phyloP scores from a whole-genome alignment of 1,140 invertebrate genomes.

The Berghia stephanieae region DNA sequence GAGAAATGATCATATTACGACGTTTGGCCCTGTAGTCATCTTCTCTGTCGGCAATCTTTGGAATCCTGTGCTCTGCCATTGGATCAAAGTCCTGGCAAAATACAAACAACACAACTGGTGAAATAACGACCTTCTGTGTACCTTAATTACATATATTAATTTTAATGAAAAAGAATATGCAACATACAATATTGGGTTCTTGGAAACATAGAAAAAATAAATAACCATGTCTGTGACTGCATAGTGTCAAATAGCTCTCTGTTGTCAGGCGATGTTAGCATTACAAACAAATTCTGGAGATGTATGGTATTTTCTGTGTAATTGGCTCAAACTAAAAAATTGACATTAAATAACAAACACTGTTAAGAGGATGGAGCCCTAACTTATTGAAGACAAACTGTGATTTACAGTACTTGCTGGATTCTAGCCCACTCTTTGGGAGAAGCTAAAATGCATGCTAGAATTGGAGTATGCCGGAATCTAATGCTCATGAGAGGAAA shows the following conservation, averaged over 20 bases:
- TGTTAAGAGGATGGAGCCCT: neutral
- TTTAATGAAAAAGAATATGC: too few species aligned
- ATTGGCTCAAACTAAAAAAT: neutral
- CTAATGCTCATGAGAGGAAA: neutral
- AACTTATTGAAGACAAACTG: neutral
- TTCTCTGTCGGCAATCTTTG: conserved; percentile 89
- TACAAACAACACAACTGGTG: conserved; percentile 43
- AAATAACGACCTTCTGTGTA: neutral
- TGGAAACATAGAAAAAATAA: too few species aligned
- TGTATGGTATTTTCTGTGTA: too few species aligned
- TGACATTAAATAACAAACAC: neutral
- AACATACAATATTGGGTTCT: too few species aligned
- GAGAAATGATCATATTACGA: conserved; percentile 88
- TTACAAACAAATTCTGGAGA: too few species aligned
- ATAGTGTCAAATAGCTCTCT: too few species aligned
- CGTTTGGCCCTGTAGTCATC: conserved; percentile 94
- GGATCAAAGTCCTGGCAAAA: conserved; percentile 93
- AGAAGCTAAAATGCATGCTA: too few species aligned
- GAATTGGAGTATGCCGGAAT: neutral
- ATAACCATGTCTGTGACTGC: too few species aligned
- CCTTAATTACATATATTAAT: neutral
- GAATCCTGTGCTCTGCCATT: conserved; percentile 89
- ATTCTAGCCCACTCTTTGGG: too few species aligned
- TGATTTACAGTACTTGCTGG: too few species aligned
- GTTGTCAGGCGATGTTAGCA: too few species aligned